phyloP scores from a whole-genome alignment of 1,140 invertebrate genomes.

The Leptinotarsa undecemlineata region DNA sequence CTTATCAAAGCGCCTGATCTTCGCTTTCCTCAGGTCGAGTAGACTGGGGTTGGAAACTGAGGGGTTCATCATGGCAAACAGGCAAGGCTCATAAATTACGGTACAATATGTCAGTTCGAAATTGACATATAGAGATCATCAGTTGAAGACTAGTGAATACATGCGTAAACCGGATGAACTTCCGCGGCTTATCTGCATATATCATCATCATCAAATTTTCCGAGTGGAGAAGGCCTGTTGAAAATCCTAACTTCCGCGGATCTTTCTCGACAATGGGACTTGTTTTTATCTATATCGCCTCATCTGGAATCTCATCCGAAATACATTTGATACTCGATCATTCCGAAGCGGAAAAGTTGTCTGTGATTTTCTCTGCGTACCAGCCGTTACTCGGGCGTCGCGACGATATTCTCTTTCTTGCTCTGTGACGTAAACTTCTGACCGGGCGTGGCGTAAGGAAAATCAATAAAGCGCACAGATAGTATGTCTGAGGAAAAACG shows the following conservation, averaged over 20 bases:
- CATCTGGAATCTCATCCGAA: neutral
- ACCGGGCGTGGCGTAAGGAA: slow-evolving; percentile 45
- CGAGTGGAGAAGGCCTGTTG: no score
- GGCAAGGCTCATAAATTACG: no score
- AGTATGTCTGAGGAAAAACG: slow-evolving; percentile 29
- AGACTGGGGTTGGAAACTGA: no score
- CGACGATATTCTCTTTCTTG: slow-evolving; percentile 4
- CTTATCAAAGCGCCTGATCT: no score
- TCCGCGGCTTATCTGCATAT: neutral
- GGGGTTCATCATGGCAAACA: no score
- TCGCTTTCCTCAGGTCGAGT: no score
- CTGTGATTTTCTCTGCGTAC: neutral
- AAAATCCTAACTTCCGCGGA: neutral
- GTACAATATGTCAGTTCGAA: no score
- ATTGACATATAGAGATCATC: no score
- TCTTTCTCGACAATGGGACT: neutral
- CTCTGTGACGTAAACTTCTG: slow-evolving; percentile 13
- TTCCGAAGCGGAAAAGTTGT: neutral
- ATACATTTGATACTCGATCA: no score
- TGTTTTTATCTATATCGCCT: neutral
- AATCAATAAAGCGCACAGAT: slow-evolving; percentile 49
- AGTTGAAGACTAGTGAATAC: neutral
- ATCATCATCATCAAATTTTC: neutral
- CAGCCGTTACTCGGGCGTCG: slow-evolving; percentile 7
- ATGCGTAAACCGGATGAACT: neutral